Conservation (phyloP, 2,113 vertebrate species). For the Anser brachyrhynchus region DNA sequence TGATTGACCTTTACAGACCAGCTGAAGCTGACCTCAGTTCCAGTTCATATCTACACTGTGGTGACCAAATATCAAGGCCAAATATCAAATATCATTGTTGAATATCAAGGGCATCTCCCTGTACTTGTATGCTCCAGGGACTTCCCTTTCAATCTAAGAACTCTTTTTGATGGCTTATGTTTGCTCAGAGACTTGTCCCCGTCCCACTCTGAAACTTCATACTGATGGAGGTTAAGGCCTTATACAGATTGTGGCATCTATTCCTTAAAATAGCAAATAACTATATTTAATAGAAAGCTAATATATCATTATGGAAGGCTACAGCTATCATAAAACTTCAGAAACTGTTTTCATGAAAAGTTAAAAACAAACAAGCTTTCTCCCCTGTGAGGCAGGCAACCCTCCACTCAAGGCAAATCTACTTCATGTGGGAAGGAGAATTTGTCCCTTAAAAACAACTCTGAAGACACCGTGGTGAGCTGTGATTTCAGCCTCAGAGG, state of each 20-base stretch:
- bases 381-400: neutral
- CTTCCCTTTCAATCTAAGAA: neutral
- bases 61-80: neutral
- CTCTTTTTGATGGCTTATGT: neutral
- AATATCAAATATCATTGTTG: neutral
- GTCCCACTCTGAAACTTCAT: neutral
- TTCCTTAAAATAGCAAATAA: neutral
- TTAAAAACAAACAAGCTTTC: neutral
- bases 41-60: neutral
- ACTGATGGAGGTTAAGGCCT: neutral
- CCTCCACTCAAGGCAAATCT: neutral
- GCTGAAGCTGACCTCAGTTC: neutral
- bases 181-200: neutral
- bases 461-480: neutral
- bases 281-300: neutral
- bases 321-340: neutral
- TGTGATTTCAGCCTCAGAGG: neutral
- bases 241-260: neutral
- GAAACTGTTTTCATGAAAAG: neutral
- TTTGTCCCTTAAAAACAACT: neutral
- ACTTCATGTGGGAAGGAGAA: neutral
- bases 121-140: neutral
- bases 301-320: neutral
- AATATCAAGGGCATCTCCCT: neutral
- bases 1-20: neutral